phyloP scores from a whole-genome alignment of 2,888 invertebrate species.

The Dolomedes plantarius region DNA sequence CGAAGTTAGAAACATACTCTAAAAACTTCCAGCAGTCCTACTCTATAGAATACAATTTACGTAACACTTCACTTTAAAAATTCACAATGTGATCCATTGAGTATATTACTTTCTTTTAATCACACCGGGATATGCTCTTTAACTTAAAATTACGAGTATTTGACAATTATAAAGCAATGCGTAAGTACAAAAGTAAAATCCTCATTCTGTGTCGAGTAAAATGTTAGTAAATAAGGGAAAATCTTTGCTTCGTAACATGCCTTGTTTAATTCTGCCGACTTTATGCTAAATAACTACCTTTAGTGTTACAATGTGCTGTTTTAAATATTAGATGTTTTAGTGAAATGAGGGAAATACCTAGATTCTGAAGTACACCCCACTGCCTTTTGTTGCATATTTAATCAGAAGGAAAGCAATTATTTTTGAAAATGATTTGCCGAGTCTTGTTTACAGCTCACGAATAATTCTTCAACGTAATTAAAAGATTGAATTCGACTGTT shows the following conservation, averaged over 20 bases:
- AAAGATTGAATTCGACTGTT: constrained; percentile 8
- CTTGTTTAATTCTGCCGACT: neutral
- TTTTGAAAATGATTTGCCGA: constrained; percentile 2
- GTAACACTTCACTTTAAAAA: too few species aligned
- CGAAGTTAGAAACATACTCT: too few species aligned
- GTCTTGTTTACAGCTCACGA: neutral
- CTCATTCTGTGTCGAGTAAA: neutral
- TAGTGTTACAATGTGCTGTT: neutral
- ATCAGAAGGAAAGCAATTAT: constrained; percentile 6
- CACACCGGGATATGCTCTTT: too few species aligned
- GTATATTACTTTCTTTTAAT: too few species aligned
- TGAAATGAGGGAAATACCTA: neutral
- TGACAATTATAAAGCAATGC: too few species aligned
- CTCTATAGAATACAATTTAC: too few species aligned
- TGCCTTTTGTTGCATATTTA: constrained; percentile 12
- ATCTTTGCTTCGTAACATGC: neutral
- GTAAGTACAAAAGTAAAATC: neutral
- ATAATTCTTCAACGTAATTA: constrained; percentile 12
- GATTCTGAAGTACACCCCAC: neutral
- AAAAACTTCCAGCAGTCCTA: too few species aligned
- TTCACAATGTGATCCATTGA: too few species aligned
- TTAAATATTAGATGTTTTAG: constrained; percentile 3
- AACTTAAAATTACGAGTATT: too few species aligned
- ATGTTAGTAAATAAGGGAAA: neutral
- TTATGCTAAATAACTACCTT: neutral